Evolutionary conservation across 2,113 vertebrate genomes (phyloP).

Genomic region (Rousettus leschenaultii): DNA sequence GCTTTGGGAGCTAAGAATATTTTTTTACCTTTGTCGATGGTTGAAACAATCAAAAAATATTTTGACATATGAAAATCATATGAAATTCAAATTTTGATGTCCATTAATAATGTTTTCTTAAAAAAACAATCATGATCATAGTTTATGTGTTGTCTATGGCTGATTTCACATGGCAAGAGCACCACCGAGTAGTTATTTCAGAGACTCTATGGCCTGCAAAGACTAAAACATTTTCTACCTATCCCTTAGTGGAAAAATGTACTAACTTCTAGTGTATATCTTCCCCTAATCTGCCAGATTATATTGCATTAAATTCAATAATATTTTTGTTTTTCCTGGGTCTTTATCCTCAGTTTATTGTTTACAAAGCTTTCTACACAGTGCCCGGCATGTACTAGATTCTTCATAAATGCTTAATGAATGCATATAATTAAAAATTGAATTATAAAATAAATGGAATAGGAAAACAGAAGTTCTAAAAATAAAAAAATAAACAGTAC

Average conservation of each 20-base stretch:
- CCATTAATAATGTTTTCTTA: too few species aligned
- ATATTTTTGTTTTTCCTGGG: not conserved
- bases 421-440: not conserved
- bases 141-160: not conserved
- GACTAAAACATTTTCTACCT: conserved; percentile 12
- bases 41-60: too few species aligned
- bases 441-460: not conserved
- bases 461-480: not conserved
- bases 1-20: not conserved
- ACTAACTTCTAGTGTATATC: not conserved
- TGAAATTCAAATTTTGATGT: too few species aligned
- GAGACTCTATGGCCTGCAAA: not conserved
- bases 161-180: not conserved
- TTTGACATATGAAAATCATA: too few species aligned
- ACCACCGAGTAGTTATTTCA: not conserved
- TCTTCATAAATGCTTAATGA: not conserved
- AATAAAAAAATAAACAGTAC: not conserved
- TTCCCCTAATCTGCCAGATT: not conserved
- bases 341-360: not conserved
- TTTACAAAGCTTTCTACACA: not conserved
- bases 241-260: not conserved
- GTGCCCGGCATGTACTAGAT: not conserved
- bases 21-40: too few species aligned
- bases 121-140: not conserved
- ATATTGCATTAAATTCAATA: not conserved